A percentile compares a stretch with the other conserved stretches of the same genome.
Evolutionary conservation across 1,140 invertebrate species (phyloP).

Genomic region (Papilio polytes): DNA sequence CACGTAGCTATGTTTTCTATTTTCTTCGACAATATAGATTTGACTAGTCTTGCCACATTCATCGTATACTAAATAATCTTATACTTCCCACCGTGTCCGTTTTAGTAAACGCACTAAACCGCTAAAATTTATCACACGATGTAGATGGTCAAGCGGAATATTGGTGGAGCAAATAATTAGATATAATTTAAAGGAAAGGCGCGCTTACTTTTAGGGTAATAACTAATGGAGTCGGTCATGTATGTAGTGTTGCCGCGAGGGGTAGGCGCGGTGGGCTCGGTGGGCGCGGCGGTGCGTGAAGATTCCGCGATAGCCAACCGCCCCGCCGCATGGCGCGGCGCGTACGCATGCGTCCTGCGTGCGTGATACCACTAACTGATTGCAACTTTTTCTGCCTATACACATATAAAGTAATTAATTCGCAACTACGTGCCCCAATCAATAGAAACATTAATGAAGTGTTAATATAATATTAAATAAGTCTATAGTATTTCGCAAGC

Average conservation of each 20-base stretch:
- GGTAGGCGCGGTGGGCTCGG: constrained; percentile 46
- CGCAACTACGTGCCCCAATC: not conserved
- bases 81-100: too few species aligned
- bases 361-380: constrained; percentile 45
- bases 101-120: too few species aligned
- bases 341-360: constrained; percentile 41
- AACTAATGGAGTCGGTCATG: constrained; percentile 43
- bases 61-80: too few species aligned
- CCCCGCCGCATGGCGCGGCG: constrained; percentile 66
- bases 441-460: constrained; percentile 19
- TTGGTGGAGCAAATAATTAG: constrained; percentile 17
- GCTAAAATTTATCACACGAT: too few species aligned
- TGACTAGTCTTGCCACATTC: too few species aligned
- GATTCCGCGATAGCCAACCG: constrained; percentile 72
- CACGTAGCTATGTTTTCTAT: too few species aligned
- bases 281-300: constrained; percentile 66
- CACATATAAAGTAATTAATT: constrained; percentile 28
- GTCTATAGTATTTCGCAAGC: not conserved
- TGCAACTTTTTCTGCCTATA: constrained; percentile 35
- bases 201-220: constrained; percentile 35
- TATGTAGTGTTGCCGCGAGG: constrained; percentile 46
- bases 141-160: not conserved
- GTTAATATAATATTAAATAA: not conserved
- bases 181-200: constrained; percentile 28
- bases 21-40: too few species aligned